Evolutionary conservation across 1,140 invertebrate species (phyloP), one percentile per base, ranked within the genome.

Genomic region (Bombus waltoni): DNA sequence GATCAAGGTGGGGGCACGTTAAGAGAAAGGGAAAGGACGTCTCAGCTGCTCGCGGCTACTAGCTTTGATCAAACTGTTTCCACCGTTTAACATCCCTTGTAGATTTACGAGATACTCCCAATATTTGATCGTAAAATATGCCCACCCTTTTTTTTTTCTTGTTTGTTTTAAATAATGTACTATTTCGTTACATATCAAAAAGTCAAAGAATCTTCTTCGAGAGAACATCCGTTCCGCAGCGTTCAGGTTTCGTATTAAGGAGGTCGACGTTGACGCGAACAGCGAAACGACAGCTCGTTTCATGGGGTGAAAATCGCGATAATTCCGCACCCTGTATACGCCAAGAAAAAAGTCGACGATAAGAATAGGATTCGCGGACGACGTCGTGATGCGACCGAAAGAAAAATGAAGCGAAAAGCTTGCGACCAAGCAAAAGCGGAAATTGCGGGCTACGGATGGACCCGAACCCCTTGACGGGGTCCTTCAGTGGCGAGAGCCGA

Each of bases 11-110:
- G 71, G 0, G 15, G 71, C 15, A 59, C 81, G 62, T 40, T 62
- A 38, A 76, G 47, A 81, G 74, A 44, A 65, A 74, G 66, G 78
- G 66, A 85, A 91, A 65, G 78, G 62, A 81, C 87, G 93, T 92
- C 94, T 94, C 94, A 93, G 93, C 93, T 94, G 94, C 87, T 94
- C 88, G 79, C 76, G 75, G 89, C 90, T 91, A 87, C 76, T 87
- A 87, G 90, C 91, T 92, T 92, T 92, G 94, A 94, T 94, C 94
- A 93, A 94, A 94, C 94, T 92, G 93, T 93, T 91, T 91, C 89
- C 88, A 78, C 90, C 90, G 84, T 92, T 92, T 93, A 53, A 53
- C 18, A 22, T 53, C 47, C 47, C 47, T 22, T 53, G 18, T 22
- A 53, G 18, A 22, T 22, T 53, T 53, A 53, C 18, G 47, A 53